phyloP scores from a whole-genome alignment of 2,797 vertebrate genomes.

The Sarcophilus harrisii region DNA sequence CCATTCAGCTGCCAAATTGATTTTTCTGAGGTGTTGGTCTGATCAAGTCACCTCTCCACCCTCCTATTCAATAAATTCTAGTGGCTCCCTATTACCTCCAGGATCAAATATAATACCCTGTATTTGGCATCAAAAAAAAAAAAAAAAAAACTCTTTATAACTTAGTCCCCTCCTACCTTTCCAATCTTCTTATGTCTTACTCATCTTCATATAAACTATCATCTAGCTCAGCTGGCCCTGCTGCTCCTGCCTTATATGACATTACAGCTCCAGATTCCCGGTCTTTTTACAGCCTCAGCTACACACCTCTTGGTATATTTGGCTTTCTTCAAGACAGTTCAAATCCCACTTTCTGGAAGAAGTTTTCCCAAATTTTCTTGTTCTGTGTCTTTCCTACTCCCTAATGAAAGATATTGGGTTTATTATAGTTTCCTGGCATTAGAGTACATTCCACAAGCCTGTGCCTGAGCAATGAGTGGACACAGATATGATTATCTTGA shows the following conservation, averaged over 20 bases:
- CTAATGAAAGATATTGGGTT: not conserved
- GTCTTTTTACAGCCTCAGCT: not conserved
- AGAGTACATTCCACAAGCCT: not conserved
- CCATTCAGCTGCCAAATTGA: not conserved
- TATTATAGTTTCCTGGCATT: not conserved
- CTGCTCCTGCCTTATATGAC: not conserved
- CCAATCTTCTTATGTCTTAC: not conserved
- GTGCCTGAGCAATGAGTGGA: not conserved
- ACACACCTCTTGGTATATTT: not conserved
- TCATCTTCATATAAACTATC: not conserved
- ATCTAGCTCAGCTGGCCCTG: not conserved
- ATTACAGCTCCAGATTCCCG: not conserved
- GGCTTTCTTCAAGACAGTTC: not conserved
- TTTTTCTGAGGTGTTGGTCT: not conserved
- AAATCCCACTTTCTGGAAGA: not conserved
- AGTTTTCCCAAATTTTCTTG: not conserved
- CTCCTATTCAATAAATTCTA: not conserved
- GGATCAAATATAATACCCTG: not conserved
- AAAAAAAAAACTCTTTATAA: not conserved
- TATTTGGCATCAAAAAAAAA: not conserved
- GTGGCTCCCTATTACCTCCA: not conserved
- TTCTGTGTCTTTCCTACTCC: not conserved
- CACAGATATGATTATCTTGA: not conserved
- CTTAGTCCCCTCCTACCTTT: not conserved
- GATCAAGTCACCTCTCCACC: not conserved